Percentiles rank a stretch among this genome's conserved stretches.
Conservation (phyloP, 2,888 invertebrate genomes). For the Oxyteleia sp. region DNA sequence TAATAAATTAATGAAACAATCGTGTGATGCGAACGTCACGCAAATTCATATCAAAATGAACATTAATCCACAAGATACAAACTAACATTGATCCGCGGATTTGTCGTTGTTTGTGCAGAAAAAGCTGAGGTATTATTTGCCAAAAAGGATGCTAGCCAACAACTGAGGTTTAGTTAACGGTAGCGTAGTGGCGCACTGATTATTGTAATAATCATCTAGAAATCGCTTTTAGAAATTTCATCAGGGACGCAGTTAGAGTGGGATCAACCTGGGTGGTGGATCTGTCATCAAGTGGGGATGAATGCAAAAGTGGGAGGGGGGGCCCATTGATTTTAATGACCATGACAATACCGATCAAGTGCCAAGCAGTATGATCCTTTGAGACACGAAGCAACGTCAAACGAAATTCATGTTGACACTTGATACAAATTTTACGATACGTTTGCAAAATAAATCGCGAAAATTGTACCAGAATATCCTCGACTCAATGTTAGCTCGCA, state of each 20-base stretch:
- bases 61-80: constrained; percentile 3
- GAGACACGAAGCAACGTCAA: not conserved
- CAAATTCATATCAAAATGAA: constrained; percentile 8
- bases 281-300: constrained; percentile 46
- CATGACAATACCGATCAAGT: constrained; percentile 38
- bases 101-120: constrained; percentile 15
- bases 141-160: constrained; percentile 84
- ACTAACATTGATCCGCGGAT: constrained; percentile 18
- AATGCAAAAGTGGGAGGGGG: constrained; percentile 23
- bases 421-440: too few relatives aligned
- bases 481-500: not conserved
- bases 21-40: not conserved
- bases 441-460: too few relatives aligned
- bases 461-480: not conserved
- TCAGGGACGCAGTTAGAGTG: constrained; percentile 77
- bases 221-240: constrained; percentile 83
- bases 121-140: constrained; percentile 76
- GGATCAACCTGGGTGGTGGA: constrained; percentile 64
- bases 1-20: too few relatives aligned
- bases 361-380: constrained; percentile 49
- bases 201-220: constrained; percentile 82
- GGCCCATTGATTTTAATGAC: constrained; percentile 61
- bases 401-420: not conserved
- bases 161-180: constrained; percentile 79
- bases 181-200: constrained; percentile 77